Percentiles rank a stretch among this genome's conserved stretches.
These are phyloP conservation scores for Amiota communis DNA, from an alignment of 2,888 invertebrate genomes.

Conservation along the genomic window DNA sequence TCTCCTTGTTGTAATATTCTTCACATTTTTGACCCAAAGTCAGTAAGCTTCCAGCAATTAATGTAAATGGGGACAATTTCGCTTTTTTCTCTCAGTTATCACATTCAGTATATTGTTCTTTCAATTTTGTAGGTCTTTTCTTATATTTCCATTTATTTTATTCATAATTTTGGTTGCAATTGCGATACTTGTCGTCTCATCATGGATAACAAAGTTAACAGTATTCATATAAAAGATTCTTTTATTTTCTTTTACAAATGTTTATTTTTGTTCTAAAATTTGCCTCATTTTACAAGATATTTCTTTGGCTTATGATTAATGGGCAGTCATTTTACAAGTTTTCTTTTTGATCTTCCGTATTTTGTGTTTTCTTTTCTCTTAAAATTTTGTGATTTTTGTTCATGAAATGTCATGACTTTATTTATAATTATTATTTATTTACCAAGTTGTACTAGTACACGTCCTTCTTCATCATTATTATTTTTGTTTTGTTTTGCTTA, in stretches of 20 bases:
- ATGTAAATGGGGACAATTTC: conserved; percentile 11
- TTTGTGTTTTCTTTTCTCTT: not conserved
- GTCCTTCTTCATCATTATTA: not conserved
- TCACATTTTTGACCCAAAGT: no score
- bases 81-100: not conserved
- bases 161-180: not conserved
- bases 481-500: not conserved
- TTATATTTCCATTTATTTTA: not conserved
- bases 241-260: not conserved
- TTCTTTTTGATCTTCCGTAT: not conserved
- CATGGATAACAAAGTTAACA: not conserved
- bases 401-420: not conserved
- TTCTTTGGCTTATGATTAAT: not conserved
- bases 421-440: not conserved
- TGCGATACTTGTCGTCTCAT: not conserved
- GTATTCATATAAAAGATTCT: not conserved
- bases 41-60: conserved; percentile 12
- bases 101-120: not conserved
- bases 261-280: not conserved
- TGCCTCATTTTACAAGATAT: not conserved
- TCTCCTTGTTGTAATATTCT: no score
- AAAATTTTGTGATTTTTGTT: not conserved
- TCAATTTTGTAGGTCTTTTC: no score
- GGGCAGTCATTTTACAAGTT: not conserved
- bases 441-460: not conserved